These are phyloP conservation scores for Lasaia peninsularis DNA, from an alignment of 1,140 invertebrate species.

Conservation along the genomic window DNA sequence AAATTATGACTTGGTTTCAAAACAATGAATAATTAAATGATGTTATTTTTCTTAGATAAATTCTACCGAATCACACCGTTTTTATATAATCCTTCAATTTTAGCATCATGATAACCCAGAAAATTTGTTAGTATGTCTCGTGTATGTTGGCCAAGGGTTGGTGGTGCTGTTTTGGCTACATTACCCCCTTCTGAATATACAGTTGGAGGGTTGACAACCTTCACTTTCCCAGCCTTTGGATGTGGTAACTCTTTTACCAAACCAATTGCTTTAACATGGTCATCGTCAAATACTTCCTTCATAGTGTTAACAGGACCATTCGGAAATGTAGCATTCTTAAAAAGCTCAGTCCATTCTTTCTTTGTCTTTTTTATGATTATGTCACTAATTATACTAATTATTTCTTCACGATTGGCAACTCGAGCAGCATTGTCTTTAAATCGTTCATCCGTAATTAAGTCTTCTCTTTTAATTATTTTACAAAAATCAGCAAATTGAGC, in stretches of 20 bases:
- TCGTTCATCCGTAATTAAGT: conserved; percentile 81
- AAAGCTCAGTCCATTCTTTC: conserved; percentile 85
- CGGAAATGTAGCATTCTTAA: conserved; percentile 88
- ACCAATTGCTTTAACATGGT: conserved; percentile 86
- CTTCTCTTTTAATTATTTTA: conserved; percentile 78
- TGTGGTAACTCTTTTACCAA: conserved; percentile 89
- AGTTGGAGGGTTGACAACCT: conserved; percentile 92
- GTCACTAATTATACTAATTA: conserved; percentile 81
- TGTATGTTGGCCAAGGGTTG: conserved; percentile 93
- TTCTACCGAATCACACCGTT: conserved; percentile 47
- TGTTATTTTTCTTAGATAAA: neutral
- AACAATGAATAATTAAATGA: neutral
- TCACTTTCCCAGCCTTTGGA: conserved; percentile 83
- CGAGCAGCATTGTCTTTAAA: conserved; percentile 86
- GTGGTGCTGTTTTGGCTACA: conserved; percentile 85
- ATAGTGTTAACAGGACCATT: conserved; percentile 94
- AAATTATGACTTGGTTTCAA: no score
- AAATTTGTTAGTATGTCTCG: conserved; percentile 84
- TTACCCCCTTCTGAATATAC: conserved; percentile 86
- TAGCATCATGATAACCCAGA: conserved; percentile 81
- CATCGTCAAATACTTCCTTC: conserved; percentile 91
- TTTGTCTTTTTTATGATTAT: conserved; percentile 84
- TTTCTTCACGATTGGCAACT: conserved; percentile 85
- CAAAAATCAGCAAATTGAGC: conserved; percentile 86
- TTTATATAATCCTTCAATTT: conserved; percentile 78